Evolutionary conservation across 2,113 vertebrate species (phyloP), one percentile per base, ranked within the genome.

Genomic region (Lamprologus tigripictilis): DNA sequence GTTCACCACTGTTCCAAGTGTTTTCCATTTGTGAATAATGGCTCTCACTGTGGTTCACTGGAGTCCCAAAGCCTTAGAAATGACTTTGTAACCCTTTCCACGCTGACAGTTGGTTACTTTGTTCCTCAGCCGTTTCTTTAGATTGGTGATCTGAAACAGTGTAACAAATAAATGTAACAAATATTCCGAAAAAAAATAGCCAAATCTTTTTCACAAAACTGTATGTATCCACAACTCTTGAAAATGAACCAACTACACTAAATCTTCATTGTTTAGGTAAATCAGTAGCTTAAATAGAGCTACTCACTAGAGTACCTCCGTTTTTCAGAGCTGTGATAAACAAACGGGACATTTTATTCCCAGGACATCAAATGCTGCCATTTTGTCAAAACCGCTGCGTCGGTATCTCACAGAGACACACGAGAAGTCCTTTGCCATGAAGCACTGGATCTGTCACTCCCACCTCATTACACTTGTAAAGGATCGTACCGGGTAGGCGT

Each of bases 121-220:
- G 68, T 45, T 45, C 14, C 21, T 73, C 21, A 45, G 4, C 40
- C 0, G 0, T 73, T 73, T 73, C 68, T 73, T 45, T 45, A 16
- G 37, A 45, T 73, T 23, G 5, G 7, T 57, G 54, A 57, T 57
- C 55, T 28, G 55, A 57, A 57, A 57, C 26, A 61, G 21, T 61
- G 26, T 31, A 57, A 57, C 23, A 58, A 14, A 57, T 57, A 61
- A 63, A 9, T 63, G 6, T n/a, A 35, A 37, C 1, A 37, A 37
- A 37, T 66, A 21, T 66, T 0, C 6, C n/a, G n/a, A 0, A 37
- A 66, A 63, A 7, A 63, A 23, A 23, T 23, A n/a, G 17, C 61
- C 61, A 37, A 66, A 37, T 66, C 2, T 21, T 68, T 3, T 68
- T 40, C 35, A 40, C 63, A 11, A 23, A 13, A 71, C 37, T 73